Percentiles rank a stretch among this genome's conserved stretches.
Evolutionary conservation across 2,113 vertebrate genomes (phyloP).

Genomic region (Octodon degus): DNA sequence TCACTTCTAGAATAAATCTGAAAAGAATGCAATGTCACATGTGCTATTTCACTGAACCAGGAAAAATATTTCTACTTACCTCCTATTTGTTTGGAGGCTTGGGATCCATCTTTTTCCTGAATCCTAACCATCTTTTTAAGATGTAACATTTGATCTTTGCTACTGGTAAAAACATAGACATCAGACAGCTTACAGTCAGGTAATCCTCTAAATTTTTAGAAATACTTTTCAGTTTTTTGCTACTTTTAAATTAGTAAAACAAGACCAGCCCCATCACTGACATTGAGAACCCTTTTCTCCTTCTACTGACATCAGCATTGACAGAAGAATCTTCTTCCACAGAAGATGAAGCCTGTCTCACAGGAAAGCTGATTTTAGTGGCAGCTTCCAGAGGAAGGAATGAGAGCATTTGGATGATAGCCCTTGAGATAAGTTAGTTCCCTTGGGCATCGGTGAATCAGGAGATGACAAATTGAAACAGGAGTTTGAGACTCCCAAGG

Average conservation of each 20-base stretch:
- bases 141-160: background rate
- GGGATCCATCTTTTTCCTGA: background rate
- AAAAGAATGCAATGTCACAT: background rate
- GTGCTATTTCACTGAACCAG: background rate
- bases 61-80: background rate
- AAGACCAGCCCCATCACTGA: background rate
- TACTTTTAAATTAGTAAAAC: background rate
- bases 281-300: background rate
- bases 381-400: background rate
- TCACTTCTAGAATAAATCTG: constrained; percentile 19
- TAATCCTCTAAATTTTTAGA: background rate
- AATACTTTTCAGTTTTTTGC: background rate
- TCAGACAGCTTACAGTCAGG: background rate
- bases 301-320: background rate
- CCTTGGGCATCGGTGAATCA: background rate
- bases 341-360: background rate
- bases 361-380: background rate
- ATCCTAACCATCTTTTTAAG: background rate
- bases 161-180: background rate
- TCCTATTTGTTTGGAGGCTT: background rate
- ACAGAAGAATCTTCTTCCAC: background rate
- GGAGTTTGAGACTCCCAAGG: background rate
- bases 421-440: background rate
- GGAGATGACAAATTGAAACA: background rate
- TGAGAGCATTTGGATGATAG: background rate